These are phyloP conservation scores for Buathra laborator DNA, from an alignment of 2,888 invertebrate genomes.

Conservation along the genomic window DNA sequence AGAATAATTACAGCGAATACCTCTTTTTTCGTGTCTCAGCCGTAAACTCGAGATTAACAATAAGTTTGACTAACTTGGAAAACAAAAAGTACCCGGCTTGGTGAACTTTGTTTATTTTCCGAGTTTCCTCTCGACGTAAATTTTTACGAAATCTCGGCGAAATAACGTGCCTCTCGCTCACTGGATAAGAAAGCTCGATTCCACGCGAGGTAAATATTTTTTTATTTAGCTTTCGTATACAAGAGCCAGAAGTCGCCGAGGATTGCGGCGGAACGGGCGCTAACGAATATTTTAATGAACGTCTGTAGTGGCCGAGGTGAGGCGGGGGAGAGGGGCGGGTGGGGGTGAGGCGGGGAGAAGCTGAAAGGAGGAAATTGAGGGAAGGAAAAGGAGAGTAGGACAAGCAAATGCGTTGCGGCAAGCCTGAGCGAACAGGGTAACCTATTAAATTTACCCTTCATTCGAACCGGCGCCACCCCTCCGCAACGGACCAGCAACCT, in stretches of 20 bases:
- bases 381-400: slow-evolving; percentile 10
- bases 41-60: background rate
- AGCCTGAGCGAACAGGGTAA: background rate
- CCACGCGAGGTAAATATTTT: background rate
- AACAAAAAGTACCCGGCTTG: background rate
- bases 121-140: background rate
- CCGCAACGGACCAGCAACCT: slow-evolving; percentile 20
- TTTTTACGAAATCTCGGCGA: background rate
- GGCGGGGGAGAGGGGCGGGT: background rate
- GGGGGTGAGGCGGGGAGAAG: background rate
- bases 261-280: slow-evolving; percentile 2
- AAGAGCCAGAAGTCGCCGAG: background rate
- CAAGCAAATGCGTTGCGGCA: slow-evolving; percentile 11
- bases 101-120: background rate
- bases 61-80: background rate
- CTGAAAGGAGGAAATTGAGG: slow-evolving; percentile 8
- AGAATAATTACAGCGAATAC: background rate
- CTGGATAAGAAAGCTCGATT: background rate
- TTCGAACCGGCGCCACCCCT: slow-evolving; percentile 17
- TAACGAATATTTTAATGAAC: slow-evolving; percentile 39
- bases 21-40: background rate
- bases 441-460: slow-evolving; percentile 40
- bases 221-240: slow-evolving; percentile 4
- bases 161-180: background rate
- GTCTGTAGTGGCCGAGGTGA: slow-evolving; percentile 5